Evolutionary conservation across 2,113 vertebrate genomes (phyloP), one percentile per base, ranked within the genome.

Genomic region (Austrofundulus limnaeus): DNA sequence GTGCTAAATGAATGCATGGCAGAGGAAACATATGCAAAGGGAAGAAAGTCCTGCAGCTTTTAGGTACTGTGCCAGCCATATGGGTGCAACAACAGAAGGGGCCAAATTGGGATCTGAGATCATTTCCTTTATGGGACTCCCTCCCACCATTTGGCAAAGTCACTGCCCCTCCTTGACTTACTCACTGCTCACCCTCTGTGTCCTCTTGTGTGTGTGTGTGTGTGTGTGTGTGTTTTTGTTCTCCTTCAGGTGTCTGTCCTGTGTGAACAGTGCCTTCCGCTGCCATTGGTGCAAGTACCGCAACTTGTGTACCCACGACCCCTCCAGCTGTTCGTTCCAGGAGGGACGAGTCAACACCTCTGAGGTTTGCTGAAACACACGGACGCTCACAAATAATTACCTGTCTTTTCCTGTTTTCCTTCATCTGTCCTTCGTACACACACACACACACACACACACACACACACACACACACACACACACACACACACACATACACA

Each of bases 211-310:
- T 73, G 61, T 70, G 34, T 74, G 48, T 63, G 52, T 74, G 48
- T 63, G 52, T n/a, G n/a, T n/a, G n/a, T n/a, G n/a, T n/a, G n/a
- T n/a, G n/a, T 72, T 56, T 82, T 56, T 77, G 69, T 68, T 28
- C 75, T 58, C 41, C 23, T 43, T 71, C 89, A 98, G 97, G 92
- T 99, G 96, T 91, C 92, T 99, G 73, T 98, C 97, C 19, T 99
- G 97, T 31, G 97, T 99, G 81, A 98, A 95, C 90, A 98, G 97
- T 24, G 95, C 96, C 42, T 99, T 99, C 90, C 96, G 92, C 81
- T 99, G 97, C 90, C 96, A 98, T 78, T 99, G 97, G 97, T 99
- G 97, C 93, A 99, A 99, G 81, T 99, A 99, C 85, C 91, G 96
- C 37, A 97, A 98, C 91, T 91, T 99, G 59, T 99, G 97, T 68